Base-by-base conservation (phyloP, 2,888 invertebrate genomes). In the Ptilodon capucinus region DNA sequence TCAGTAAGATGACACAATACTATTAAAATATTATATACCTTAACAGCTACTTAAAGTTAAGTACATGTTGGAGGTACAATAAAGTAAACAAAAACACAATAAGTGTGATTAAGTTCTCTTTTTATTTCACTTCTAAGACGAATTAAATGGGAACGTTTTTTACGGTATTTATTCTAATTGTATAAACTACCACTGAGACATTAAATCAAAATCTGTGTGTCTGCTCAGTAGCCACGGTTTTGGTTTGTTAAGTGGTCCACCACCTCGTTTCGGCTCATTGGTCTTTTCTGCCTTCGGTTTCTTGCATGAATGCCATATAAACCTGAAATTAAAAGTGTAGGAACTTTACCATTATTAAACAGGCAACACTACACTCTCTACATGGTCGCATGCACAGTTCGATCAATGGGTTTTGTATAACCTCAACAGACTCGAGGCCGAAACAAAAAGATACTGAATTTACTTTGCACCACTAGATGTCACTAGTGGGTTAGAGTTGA, bases 271-370 rank as follows among this genome's bases (percentile, higher is more conserved):
- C 16, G 63, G 42, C 54, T 78, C 79, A 0, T 59, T 64, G 13
- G 63, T 52, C 36, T 70, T 68, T 17, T 54, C 68, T 44, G 68
- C 65, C 16, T 59, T 57, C 0, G 71, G 34, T 57, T 86, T 89
- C 68, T 88, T 88, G 57, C 86, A 86, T 0, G 90, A 82, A 68
- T 89, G 90, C 88, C 88, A 90, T 52, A 89, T 84, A 51, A 90
- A 90, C 50, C 91, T 91, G 63, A 14, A 64, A 70, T 36, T 48
- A 40, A 28, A 34, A 17, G 23, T 18, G 18, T 36, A 11, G 46
- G 11, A n/a, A n/a, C n/a, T n/a, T n/a, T n/a, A n/a, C n/a, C n/a
- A n/a, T n/a, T n/a, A n/a, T n/a, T n/a, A n/a, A n/a, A n/a, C n/a
- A n/a, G n/a, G n/a, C n/a, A n/a, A n/a, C n/a, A n/a, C n/a, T n/a